Base-by-base conservation (phyloP, 1,140 invertebrate genomes). In the Solenopsis fugax region DNA sequence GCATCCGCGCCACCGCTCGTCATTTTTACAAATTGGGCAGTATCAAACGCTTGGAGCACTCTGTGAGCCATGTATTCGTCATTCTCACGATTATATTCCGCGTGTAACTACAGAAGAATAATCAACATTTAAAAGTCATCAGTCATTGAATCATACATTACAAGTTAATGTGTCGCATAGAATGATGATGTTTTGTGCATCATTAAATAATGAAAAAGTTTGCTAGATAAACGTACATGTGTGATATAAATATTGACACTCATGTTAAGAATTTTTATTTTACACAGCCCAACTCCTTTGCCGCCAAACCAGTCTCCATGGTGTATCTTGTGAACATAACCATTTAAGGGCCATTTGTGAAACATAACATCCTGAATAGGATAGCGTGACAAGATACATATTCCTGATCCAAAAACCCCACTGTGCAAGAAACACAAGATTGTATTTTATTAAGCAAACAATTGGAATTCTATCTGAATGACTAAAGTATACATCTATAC, bases 301-400 rank as follows among this genome's bases (percentile, higher is more conserved):
- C 99, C 99, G 73, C 98, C 99, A 95, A 99, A 99, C 99, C 99
- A 99, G 94, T 99, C 99, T 1, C 98, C 99, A 95, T 99, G 99
- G 67, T 98, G 98, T 88, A 99, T 96, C 95, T 99, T 99, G 94
- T 99, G 99, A 75, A 99, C 97, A 93, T 99, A 99, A 4, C 99
- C 99, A 96, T 99, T 99, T n/a, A 99, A 95, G 48, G 98, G 96
- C 97, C 98, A 99, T 85, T 97, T 97, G 94, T 99, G 98, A 91
- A 98, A 99, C 92, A 99, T 97, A 0, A 98, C 97, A 93, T 98
- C 98, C 91, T 97, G 95, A 64, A 99, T 99, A n/a, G 96, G 96
- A 95, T 97, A 97, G 93, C 97, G 97, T 34, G 98, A 99, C 86
- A 99, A 97, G 52, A 99, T 96, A 94, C 99, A 98, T 29, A 99